Conservation (phyloP, 2,113 vertebrate species). For the Austrofundulus limnaeus region DNA sequence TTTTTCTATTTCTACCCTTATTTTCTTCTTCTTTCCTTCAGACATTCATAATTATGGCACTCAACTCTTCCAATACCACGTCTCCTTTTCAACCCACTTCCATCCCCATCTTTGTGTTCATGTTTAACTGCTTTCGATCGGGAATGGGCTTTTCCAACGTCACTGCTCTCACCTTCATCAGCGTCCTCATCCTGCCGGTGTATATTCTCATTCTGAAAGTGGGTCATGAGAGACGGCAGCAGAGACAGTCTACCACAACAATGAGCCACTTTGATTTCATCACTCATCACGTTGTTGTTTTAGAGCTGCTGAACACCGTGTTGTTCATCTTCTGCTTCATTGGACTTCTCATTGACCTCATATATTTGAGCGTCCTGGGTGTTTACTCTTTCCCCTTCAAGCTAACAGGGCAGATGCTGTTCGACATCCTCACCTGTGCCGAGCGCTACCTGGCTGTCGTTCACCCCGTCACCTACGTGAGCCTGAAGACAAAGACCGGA, state of each 20-base stretch:
- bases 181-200: background rate
- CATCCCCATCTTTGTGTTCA: background rate
- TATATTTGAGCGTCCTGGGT: background rate
- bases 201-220: background rate
- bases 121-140: background rate
- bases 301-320: background rate
- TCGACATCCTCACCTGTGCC: background rate
- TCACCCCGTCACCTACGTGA: conserved; percentile 2
- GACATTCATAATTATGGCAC: background rate
- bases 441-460: conserved; percentile 18
- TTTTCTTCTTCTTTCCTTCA: background rate
- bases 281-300: background rate
- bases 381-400: background rate
- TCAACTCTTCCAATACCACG: background rate
- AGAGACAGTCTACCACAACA: background rate
- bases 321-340: background rate
- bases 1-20: too few relatives aligned
- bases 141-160: background rate
- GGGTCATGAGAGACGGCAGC: background rate
- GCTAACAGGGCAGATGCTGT: background rate
- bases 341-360: background rate
- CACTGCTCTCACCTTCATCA: background rate
- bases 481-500: background rate
- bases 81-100: background rate
- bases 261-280: background rate